Conservation (phyloP, 2,888 invertebrate genomes). For the Ganaspis brasiliensis region DNA sequence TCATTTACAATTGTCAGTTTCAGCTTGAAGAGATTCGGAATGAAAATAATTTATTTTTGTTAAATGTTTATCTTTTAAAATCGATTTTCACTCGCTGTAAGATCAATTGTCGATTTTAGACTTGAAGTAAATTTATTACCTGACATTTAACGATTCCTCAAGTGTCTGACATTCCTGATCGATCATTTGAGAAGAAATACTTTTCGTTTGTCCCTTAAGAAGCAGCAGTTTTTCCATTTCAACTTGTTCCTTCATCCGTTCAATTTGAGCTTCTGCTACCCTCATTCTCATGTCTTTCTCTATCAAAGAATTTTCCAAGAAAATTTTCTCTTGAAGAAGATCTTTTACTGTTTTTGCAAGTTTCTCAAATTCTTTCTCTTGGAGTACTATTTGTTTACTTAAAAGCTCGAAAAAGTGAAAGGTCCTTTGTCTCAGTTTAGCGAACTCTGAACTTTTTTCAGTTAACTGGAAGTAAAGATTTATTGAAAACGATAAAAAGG, state of each 20-base stretch:
- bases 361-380: constrained; percentile 68
- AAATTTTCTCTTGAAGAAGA: constrained; percentile 67
- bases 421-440: constrained; percentile 62
- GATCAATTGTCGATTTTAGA: constrained; percentile 17
- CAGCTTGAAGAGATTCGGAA: background rate
- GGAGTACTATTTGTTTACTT: constrained; percentile 65
- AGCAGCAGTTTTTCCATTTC: constrained; percentile 65
- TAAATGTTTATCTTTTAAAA: too few species aligned
- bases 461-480: constrained; percentile 58
- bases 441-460: constrained; percentile 56
- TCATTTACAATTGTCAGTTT: too few species aligned
- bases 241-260: constrained; percentile 60
- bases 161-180: constrained; percentile 44
- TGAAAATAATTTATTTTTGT: background rate
- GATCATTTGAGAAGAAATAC: constrained; percentile 39
- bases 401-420: constrained; percentile 65
- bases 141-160: constrained; percentile 5
- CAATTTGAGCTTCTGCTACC: constrained; percentile 62
- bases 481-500: constrained; percentile 17
- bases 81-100: background rate
- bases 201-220: constrained; percentile 58
- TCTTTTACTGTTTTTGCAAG: constrained; percentile 66
- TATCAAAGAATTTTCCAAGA: constrained; percentile 65
- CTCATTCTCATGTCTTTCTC: constrained; percentile 60
- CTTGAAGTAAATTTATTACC: constrained; percentile 41